Evolutionary conservation across 2,888 invertebrate species (phyloP), one percentile per base, ranked within the genome.

Genomic region (Cataglyphis albicans): DNA sequence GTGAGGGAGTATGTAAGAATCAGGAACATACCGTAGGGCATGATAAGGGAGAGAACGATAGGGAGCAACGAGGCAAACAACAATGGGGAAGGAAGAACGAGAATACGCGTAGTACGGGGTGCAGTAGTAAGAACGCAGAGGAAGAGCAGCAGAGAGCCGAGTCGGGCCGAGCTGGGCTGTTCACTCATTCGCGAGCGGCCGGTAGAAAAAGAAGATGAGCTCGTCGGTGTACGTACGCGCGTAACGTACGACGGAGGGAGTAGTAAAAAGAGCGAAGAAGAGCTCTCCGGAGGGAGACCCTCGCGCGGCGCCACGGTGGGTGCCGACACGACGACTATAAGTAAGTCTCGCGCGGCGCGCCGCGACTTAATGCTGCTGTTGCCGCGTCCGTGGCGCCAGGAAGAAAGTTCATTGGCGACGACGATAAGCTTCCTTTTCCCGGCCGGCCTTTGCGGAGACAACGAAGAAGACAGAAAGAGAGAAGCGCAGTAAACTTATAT

Each of bases 301-400:
- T 90, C 90, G 88, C 89, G 70, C 90, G 90, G 90, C 91, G 92
- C 90, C 90, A 89, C 89, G 90, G 87, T 87, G 85, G 86, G 82
- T 86, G 86, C 84, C 88, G 84, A 81, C 85, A 84, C 91, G 90
- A 90, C 90, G 76, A 89, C 92, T 93, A 93, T 93, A 94, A 93
- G 94, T 94, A 93, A 93, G 93, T 93, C 92, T 92, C 93, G 91
- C 92, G 91, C 91, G 91, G 87, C 92, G 92, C 91, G 91, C 90
- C 91, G 92, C 93, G 92, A 91, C 91, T 93, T 93, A 94, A 94
- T 94, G 93, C 93, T 94, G 93, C 93, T 91, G 93, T 93, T 91
- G 92, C 92, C 92, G 93, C 93, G 91, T 93, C 90, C 93, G 93
- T 93, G 93, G 94, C 94, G 93, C 93, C 93, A 93, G 93, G 93